These are phyloP conservation scores for Pammene fasciana DNA, from an alignment of 2,888 invertebrate species.

Conservation along the genomic window DNA sequence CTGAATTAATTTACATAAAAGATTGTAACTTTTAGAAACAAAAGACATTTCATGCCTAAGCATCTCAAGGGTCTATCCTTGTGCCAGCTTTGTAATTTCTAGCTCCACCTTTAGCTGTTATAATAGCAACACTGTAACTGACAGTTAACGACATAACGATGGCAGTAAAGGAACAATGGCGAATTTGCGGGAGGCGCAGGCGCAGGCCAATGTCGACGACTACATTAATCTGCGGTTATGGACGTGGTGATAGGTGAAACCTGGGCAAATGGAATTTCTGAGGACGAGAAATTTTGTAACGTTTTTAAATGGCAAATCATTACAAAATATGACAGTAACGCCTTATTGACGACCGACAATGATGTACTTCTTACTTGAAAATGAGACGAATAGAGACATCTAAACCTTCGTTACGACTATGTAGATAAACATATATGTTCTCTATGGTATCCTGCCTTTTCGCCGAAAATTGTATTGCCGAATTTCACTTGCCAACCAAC, in stretches of 20 bases:
- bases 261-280: background rate
- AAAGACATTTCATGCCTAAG: background rate
- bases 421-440: too few relatives aligned
- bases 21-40: too few relatives aligned
- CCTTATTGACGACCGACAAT: too few relatives aligned
- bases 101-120: conserved; percentile 12
- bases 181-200: conserved; percentile 48
- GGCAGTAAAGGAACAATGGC: conserved; percentile 59
- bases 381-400: too few relatives aligned
- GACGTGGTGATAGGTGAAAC: conserved; percentile 3
- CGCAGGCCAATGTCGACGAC: conserved; percentile 48
- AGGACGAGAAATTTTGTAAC: background rate
- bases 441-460: too few relatives aligned
- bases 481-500: too few relatives aligned
- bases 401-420: too few relatives aligned
- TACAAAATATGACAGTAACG: too few relatives aligned
- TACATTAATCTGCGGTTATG: conserved; percentile 37
- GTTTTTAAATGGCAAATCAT: background rate
- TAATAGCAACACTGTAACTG: conserved; percentile 31
- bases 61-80: background rate
- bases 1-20: too few relatives aligned
- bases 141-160: conserved; percentile 60
- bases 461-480: too few relatives aligned
- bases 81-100: background rate
- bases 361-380: too few relatives aligned